Base-by-base conservation (phyloP, 1,140 invertebrate species). In the Penaeus indicus region DNA sequence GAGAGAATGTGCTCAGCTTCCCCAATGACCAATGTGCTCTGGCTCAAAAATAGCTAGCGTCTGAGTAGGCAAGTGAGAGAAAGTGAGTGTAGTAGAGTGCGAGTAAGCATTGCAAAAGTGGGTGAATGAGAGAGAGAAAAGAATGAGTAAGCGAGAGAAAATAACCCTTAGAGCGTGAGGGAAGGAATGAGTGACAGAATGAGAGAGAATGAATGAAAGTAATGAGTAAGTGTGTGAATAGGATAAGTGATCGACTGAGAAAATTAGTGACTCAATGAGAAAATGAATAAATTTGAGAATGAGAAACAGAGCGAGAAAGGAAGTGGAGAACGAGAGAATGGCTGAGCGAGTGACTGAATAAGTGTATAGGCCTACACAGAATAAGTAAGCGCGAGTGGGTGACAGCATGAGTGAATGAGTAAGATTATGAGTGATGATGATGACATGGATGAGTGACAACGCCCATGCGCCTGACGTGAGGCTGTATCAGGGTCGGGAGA, bases 251-350 rank as follows among this genome's bases (percentile, higher is more conserved):
- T 38, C 5, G n/a, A n/a, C n/a, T n/a, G n/a, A n/a, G n/a, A n/a
- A n/a, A n/a, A n/a, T n/a, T n/a, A n/a, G n/a, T n/a, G n/a, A n/a
- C 21, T 67, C 18, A 21, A 27, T 21, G 42, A 8, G 42, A 47
- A 10, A 21, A 27, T 38, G 42, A 38, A 8, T 10, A 78, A 18
- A 19, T 22, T 1, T 69, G n/a, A 32, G 38, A 32, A 22, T 32
- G 78, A 80, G 42, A 38, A 5, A 54, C 4, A 42, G 3, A 80
- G 42, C 54, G 3, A 42, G 1, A 54, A 7, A 5, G 42, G 32
- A 80, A 27, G 32, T 42, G 54, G 78, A 80, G 78, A 80, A 27
- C 27, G 42, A 54, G 78, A 80, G 78, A 80, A 4, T 4, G 78
- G 54, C 42, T 60, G 78, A 80, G 22, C 18, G 78, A 47, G 78